Percentiles rank a stretch among this genome's conserved stretches.
phyloP scores from a whole-genome alignment of 2,797 vertebrate species.

The Rousettus madagascariensis region DNA sequence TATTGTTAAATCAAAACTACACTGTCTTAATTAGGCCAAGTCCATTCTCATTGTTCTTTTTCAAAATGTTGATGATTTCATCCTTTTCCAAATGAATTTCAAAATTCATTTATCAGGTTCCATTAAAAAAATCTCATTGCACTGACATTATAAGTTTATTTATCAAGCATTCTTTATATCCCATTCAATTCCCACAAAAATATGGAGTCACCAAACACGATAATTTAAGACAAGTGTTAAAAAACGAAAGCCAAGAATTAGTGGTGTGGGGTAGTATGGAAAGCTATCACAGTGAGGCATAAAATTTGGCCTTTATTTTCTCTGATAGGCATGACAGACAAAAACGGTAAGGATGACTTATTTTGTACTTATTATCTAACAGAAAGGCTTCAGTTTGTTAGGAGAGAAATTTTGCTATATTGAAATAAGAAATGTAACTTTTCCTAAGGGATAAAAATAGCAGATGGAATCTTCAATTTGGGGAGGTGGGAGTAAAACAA shows the following conservation, averaged over 20 bases:
- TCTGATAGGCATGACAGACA: neutral
- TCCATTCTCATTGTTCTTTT: neutral
- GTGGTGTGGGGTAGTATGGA: neutral
- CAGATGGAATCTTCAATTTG: neutral
- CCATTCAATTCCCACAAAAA: neutral
- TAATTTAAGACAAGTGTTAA: neutral
- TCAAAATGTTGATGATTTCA: neutral
- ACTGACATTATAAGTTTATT: neutral
- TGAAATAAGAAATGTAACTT: neutral
- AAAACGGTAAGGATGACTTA: neutral
- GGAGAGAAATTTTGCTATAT: neutral
- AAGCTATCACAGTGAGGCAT: neutral
- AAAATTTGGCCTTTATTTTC: neutral
- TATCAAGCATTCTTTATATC: neutral
- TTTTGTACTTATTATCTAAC: neutral
- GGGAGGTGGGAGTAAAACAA: neutral
- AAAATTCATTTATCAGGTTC: neutral
- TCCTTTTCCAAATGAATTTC: neutral
- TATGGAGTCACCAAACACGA: neutral
- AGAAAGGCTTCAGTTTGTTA: neutral
- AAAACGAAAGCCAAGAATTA: neutral
- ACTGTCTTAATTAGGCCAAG: neutral
- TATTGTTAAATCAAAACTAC: neutral
- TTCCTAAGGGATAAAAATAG: neutral
- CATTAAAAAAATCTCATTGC: neutral